Conservation (phyloP, 1,140 invertebrate genomes). For the Zaprionus lachaisei region DNA sequence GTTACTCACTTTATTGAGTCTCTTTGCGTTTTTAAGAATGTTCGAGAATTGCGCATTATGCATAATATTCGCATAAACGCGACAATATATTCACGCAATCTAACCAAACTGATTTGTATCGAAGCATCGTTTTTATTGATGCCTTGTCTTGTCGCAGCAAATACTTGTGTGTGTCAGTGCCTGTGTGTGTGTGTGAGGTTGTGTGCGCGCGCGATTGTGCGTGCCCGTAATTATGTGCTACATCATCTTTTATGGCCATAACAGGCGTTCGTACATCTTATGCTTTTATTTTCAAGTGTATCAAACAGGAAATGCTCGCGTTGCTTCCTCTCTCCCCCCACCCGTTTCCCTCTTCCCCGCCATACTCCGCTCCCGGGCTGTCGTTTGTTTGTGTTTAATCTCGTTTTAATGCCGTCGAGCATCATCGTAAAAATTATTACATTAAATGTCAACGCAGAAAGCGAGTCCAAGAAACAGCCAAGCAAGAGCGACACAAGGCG, state of each 20-base stretch:
- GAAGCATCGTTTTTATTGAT: constrained; percentile 46
- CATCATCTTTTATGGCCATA: constrained; percentile 76
- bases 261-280: constrained; percentile 62
- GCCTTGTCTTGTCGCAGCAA: constrained; percentile 43
- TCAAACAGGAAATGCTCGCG: constrained; percentile 63
- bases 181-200: constrained; percentile 24
- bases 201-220: constrained; percentile 29
- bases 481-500: not conserved
- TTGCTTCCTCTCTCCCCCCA: not conserved
- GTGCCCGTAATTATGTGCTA: constrained; percentile 75
- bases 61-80: constrained; percentile 4
- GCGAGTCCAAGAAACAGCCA: constrained; percentile 32
- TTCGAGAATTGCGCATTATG: not conserved
- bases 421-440: constrained; percentile 82
- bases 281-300: constrained; percentile 75
- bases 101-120: constrained; percentile 1
- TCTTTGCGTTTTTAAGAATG: not conserved
- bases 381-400: constrained; percentile 81
- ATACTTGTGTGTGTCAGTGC: constrained; percentile 4
- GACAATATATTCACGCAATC: constrained; percentile 2
- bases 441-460: constrained; percentile 79
- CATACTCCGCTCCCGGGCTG: constrained; percentile 8
- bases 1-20: not conserved
- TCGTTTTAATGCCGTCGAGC: constrained; percentile 80
- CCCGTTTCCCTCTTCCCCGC: not conserved